phyloP scores from a whole-genome alignment of 2,888 invertebrate genomes.

The Asteroscopus sphinx region DNA sequence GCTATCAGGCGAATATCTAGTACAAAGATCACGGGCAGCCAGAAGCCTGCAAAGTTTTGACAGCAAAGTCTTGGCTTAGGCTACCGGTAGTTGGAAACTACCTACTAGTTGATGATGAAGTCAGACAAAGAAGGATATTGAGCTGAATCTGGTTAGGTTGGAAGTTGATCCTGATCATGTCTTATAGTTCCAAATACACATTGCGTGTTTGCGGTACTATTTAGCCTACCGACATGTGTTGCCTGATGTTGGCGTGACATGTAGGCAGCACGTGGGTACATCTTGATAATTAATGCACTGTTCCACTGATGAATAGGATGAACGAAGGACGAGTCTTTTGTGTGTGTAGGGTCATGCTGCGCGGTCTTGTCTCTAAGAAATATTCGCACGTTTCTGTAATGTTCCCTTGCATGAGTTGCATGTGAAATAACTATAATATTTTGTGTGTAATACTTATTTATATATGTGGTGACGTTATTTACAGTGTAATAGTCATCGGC shows the following conservation, averaged over 20 bases:
- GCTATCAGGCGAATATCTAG: no score
- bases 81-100: background rate
- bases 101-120: background rate
- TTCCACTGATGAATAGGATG: conserved; percentile 30
- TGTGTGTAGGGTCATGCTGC: conserved; percentile 37
- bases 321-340: conserved; percentile 49
- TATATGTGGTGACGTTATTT: conserved; percentile 19
- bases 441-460: conserved; percentile 23
- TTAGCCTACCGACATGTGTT: conserved; percentile 12
- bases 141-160: no score
- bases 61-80: background rate
- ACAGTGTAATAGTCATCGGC: conserved; percentile 22
- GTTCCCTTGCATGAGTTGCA: no score
- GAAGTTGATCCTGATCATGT: background rate
- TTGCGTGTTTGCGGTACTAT: conserved; percentile 18
- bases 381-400: conserved; percentile 11
- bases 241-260: conserved; percentile 30
- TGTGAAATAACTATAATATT: conserved; percentile 19
- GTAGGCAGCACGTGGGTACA: conserved; percentile 56
- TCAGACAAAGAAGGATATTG: background rate
- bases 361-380: background rate
- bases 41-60: background rate
- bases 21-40: background rate
- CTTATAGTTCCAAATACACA: background rate
- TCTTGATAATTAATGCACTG: conserved; percentile 46